Percentiles rank a stretch among this genome's conserved stretches.
phyloP scores from a whole-genome alignment of 2,113 vertebrate genomes.

The Ceyx margarethae region DNA sequence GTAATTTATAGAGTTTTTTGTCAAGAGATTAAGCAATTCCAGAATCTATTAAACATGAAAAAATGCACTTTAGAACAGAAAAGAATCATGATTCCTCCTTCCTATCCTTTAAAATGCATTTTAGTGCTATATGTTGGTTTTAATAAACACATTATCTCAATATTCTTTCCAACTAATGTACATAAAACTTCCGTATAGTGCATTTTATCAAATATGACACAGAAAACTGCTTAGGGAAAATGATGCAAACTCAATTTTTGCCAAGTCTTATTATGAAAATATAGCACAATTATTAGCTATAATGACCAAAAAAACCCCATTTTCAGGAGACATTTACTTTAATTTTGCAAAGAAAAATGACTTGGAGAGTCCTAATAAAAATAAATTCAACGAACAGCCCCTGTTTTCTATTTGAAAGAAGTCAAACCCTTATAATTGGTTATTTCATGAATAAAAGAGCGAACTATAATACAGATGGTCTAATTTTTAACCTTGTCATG shows the following conservation, averaged over 20 bases:
- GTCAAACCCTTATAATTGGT: neutral
- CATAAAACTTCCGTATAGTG: neutral
- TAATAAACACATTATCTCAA: neutral
- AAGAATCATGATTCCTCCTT: neutral
- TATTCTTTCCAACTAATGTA: neutral
- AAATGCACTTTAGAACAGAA: neutral
- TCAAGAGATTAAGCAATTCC: constrained; percentile 50
- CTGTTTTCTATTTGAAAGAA: neutral
- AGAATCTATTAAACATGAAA: constrained; percentile 21
- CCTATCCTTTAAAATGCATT: neutral
- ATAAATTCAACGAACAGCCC: neutral
- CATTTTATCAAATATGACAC: neutral
- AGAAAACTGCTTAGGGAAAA: neutral
- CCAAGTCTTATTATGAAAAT: neutral
- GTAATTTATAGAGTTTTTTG: constrained; percentile 48
- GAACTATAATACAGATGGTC: neutral
- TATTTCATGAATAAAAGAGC: neutral
- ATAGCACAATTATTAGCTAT: neutral
- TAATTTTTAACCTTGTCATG: neutral
- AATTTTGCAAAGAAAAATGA: neutral
- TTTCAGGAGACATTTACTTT: neutral
- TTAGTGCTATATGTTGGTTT: neutral
- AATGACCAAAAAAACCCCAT: neutral
- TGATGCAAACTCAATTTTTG: neutral
- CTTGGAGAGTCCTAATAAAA: neutral